These are phyloP conservation scores for Hemiprocne comata DNA, from an alignment of 2,113 vertebrate species.

Conservation along the genomic window DNA sequence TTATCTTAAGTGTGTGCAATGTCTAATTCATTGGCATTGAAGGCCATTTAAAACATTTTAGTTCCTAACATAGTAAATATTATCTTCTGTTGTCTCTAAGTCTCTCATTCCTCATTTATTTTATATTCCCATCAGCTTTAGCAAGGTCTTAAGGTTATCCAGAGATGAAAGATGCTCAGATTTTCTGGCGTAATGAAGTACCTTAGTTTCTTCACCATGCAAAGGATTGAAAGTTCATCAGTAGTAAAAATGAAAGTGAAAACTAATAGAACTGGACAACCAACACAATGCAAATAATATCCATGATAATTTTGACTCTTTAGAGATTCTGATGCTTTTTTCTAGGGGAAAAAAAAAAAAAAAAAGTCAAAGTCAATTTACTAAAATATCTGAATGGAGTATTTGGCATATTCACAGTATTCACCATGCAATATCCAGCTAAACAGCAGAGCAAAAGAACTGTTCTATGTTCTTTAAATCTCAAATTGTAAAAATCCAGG, in stretches of 20 bases:
- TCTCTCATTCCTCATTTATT: neutral
- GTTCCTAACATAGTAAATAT: neutral
- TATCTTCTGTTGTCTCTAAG: neutral
- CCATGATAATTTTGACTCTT: neutral
- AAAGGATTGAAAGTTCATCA: neutral
- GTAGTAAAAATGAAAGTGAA: neutral
- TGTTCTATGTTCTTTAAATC: neutral
- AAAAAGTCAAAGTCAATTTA: neutral
- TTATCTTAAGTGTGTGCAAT: neutral
- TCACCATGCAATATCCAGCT: neutral
- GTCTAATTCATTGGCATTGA: neutral
- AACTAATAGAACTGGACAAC: neutral
- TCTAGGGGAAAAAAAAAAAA: neutral
- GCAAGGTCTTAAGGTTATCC: neutral
- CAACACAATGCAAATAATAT: neutral
- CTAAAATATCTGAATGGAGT: neutral
- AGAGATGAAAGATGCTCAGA: neutral
- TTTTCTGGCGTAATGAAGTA: neutral
- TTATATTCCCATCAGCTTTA: neutral
- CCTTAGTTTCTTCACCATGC: neutral
- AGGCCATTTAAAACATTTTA: neutral
- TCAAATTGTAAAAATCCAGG: neutral
- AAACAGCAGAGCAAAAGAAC: neutral
- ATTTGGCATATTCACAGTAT: neutral
- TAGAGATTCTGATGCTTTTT: neutral